phyloP scores from a whole-genome alignment of 1,140 invertebrate species.

The Periplaneta americana region DNA sequence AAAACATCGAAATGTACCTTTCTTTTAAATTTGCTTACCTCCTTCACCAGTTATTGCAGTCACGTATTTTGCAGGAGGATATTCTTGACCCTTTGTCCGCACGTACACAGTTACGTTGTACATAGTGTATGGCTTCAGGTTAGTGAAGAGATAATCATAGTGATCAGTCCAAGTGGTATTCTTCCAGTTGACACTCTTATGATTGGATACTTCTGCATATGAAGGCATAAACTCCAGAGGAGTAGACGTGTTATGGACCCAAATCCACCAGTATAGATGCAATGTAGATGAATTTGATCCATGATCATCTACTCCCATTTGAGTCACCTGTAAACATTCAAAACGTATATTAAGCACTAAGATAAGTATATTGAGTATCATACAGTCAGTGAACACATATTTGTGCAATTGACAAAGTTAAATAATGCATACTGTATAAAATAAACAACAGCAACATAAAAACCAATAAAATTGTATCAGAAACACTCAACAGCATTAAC shows the following conservation, averaged over 20 bases:
- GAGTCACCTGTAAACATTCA: background rate
- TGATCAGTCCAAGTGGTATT: background rate
- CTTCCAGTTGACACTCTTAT: background rate
- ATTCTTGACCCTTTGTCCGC: conserved; percentile 44
- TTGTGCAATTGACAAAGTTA: too few relatives aligned
- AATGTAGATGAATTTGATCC: conserved; percentile 43
- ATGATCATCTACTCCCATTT: background rate
- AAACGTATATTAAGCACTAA: too few relatives aligned
- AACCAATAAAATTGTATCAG: too few relatives aligned
- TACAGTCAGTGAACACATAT: too few relatives aligned
- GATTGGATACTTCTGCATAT: conserved; percentile 30
- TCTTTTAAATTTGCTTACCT: conserved; percentile 35
- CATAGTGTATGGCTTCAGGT: conserved; percentile 59
- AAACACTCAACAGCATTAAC: too few relatives aligned
- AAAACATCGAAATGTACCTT: too few relatives aligned
- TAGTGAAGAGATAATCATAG: conserved; percentile 45
- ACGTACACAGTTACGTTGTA: conserved; percentile 78
- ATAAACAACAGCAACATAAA: too few relatives aligned
- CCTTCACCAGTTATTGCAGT: conserved; percentile 56
- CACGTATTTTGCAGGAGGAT: conserved; percentile 54
- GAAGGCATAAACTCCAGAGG: conserved; percentile 41
- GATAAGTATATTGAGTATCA: too few relatives aligned
- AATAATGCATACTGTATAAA: too few relatives aligned
- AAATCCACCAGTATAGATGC: conserved; percentile 51
- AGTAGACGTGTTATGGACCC: conserved; percentile 32